phyloP scores from a whole-genome alignment of 1,140 invertebrate species.

The Amyelois transitella region DNA sequence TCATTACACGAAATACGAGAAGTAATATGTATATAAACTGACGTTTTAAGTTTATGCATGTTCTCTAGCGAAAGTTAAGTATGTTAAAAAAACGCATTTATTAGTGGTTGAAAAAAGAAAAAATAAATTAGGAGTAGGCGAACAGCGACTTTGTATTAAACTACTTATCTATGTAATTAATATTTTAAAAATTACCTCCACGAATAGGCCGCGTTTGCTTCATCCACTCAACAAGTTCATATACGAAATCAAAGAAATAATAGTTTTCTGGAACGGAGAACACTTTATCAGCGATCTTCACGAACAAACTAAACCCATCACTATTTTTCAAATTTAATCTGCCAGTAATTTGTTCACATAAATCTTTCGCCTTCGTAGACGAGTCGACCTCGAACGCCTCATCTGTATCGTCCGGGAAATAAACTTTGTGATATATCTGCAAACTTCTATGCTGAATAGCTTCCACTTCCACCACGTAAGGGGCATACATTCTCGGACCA shows the following conservation, averaged over 20 bases:
- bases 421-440: constrained; percentile 94
- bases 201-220: constrained; percentile 84
- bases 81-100: no score
- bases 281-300: constrained; percentile 94
- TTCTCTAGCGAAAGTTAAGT: no score
- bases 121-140: no score
- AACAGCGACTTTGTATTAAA: no score
- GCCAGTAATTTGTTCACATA: constrained; percentile 87
- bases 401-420: constrained; percentile 95
- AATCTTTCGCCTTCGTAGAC: constrained; percentile 89
- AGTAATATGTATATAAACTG: constrained; percentile 29
- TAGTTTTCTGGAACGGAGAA: constrained; percentile 94
- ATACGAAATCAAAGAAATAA: constrained; percentile 97
- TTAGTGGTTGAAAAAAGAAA: no score
- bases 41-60: no score
- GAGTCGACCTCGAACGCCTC: constrained; percentile 88
- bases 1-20: constrained; percentile 4
- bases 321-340: constrained; percentile 83
- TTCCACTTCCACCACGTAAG: constrained; percentile 95
- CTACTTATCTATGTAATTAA: no score
- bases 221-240: constrained; percentile 91
- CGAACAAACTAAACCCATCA: constrained; percentile 94
- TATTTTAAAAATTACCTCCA: no score
- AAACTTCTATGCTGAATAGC: constrained; percentile 95
- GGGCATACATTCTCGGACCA: constrained; percentile 90